Conservation (phyloP, 2,797 vertebrate species). For the Coendou prehensilis region DNA sequence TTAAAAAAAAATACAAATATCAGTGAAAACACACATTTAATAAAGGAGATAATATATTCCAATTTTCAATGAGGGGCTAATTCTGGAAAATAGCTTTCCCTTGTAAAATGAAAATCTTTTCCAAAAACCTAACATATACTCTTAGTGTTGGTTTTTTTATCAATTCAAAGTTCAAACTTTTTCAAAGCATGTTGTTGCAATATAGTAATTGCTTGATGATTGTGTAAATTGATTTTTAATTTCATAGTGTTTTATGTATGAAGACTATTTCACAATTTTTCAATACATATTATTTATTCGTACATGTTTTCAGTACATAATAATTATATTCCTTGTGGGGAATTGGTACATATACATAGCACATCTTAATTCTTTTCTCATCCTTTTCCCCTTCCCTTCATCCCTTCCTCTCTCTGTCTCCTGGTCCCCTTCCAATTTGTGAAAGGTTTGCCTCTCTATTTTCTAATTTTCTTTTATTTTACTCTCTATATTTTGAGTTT, state of each 20-base stretch:
- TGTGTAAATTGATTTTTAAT: conserved; percentile 93
- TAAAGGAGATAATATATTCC: conserved; percentile 82
- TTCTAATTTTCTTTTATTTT: not conserved
- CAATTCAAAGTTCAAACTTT: conserved; percentile 91
- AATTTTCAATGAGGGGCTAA: conserved; percentile 69
- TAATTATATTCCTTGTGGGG: not conserved
- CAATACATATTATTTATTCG: not conserved
- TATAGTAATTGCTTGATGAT: conserved; percentile 89
- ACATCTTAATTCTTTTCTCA: not conserved
- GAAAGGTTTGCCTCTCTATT: not conserved
- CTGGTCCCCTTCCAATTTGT: not conserved
- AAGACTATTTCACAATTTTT: conserved; percentile 92
- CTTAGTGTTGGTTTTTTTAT: conserved; percentile 65
- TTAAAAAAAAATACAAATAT: conserved; percentile 81
- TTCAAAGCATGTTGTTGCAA: conserved; percentile 94
- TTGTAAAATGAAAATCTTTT: not conserved
- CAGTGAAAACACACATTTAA: conserved; percentile 80
- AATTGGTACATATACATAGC: not conserved
- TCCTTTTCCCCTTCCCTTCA: no score
- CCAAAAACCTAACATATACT: conserved; percentile 21
- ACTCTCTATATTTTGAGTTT: not conserved
- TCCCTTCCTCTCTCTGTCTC: not conserved
- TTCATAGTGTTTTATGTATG: conserved; percentile 93
- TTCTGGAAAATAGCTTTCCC: conserved; percentile 52
- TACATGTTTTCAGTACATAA: not conserved